A percentile compares a stretch with the other conserved stretches of the same genome.
Evolutionary conservation across 2,797 vertebrate genomes (phyloP).

Genomic region (Etheostoma perlongum): DNA sequence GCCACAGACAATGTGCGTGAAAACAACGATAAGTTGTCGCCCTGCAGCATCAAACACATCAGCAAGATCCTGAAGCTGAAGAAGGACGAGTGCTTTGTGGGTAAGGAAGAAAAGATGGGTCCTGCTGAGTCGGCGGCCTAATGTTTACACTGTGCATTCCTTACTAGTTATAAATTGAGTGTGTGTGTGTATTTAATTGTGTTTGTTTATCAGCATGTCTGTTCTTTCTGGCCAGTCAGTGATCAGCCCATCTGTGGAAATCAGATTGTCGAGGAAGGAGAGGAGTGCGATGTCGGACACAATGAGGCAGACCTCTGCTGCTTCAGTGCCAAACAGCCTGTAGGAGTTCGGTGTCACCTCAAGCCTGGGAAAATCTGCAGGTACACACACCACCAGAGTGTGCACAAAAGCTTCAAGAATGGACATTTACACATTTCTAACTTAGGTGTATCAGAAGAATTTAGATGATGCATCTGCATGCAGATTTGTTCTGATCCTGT

Average conservation of each 20-base stretch:
- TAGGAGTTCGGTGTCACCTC: constrained; percentile 80
- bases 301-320: constrained; percentile 83
- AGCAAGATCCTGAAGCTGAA: constrained; percentile 79
- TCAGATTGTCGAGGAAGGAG: constrained; percentile 85
- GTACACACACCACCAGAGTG: constrained; percentile 54
- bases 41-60: constrained; percentile 84
- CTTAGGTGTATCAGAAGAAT: neutral
- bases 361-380: constrained; percentile 86
- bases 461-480: neutral
- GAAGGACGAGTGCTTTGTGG: constrained; percentile 88
- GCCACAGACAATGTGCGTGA: constrained; percentile 83
- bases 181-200: constrained; percentile 6
- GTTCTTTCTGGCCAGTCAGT: constrained; percentile 77
- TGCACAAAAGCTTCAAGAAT: neutral
- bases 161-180: constrained; percentile 1
- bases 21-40: constrained; percentile 88
- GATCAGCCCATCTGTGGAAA: constrained; percentile 90
- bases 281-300: constrained; percentile 88
- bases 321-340: constrained; percentile 77
- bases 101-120: constrained; percentile 68
- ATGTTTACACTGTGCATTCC: constrained; percentile 12
- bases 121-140: neutral
- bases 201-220: constrained; percentile 37
- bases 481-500: neutral
- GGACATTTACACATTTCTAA: neutral